Base-by-base conservation (phyloP, 2,797 vertebrate species). In the Serranus cabrilla region DNA sequence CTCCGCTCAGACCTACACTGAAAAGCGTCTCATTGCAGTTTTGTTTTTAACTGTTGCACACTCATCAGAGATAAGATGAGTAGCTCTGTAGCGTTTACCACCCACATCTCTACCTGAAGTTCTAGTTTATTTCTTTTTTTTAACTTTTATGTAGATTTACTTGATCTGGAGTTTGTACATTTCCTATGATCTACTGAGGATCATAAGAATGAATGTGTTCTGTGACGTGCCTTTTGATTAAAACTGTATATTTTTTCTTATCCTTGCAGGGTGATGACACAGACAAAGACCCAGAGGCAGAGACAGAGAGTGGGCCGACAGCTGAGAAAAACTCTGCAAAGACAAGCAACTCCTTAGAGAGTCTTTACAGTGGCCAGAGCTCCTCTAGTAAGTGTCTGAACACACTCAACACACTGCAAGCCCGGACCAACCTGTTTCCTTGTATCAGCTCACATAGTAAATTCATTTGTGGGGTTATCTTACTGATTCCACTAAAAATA, bases 291-390 rank as follows among this genome's bases (percentile, higher is more conserved):
- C 85, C 91, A 45, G 95, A 98, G 34, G 93, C 82, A 64, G 96
- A 97, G 68, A 89, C 94, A 20, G 90, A 95, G 37, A 91, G 88
- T 68, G 86, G 83, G 59, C 56, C 61, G 58, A 75, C 87, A 20
- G 82, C 83, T 12, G 96, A 96, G 83, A 97, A 95, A 78, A 76
- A 45, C 52, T 83, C 92, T 13, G 86, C 96, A 50, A 94, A 94
- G 85, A 74, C 93, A 77, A 96, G 95, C 46, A 97, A 97, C 88
- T 98, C 97, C 12, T 89, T 97, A 87, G 98, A 99, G 80, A 98
- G 97, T 89, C 96, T 98, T 21, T 97, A 96, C 62, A 97, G 96
- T 46, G 95, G 96, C 62, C 96, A 93, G 88, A 99, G 96, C 87
- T 96, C 96, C 68, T 98, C 97, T 57, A 97, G 98, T 99, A 94